Base-by-base conservation (phyloP, 2,888 invertebrate species). In the Drosophila pseudotalamancana region DNA sequence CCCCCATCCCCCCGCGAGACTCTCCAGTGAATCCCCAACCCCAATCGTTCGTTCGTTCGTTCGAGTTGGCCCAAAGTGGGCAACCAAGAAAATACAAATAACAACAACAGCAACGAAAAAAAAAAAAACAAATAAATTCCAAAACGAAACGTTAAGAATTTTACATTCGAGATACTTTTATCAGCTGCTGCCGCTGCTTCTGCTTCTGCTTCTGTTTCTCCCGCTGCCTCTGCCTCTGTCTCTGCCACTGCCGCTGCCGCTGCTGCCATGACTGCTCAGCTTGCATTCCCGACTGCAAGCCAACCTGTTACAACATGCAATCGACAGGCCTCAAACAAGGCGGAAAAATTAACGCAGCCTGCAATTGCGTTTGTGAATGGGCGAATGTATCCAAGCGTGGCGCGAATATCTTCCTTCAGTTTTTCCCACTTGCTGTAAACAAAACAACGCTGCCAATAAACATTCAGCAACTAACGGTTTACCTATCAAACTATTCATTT, bases 281-380 rank as follows among this genome's bases (percentile, higher is more conserved):
- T 54, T 48, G 62, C 76, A 76, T 76, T 74, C 77, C 77, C 77
- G 49, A 31, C 31, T 61, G 25, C 42, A 72, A 67, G 59, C 69
- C 75, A 75, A 77, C 75, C 78, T 75, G 75, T 77, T 75, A 77
- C 61, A 57, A 75, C 75, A 77, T 77, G 78, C 75, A 73, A 77
- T 75, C 75, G 75, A 75, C 75, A 75, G 74, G 77, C 63, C 70
- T 67, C 40, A 69, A 72, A 50, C 75, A 72, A 74, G 59, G 55
- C 75, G 72, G 72, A 72, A 70, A 71, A 57, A 48, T 31, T 14
- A 72, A 40, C 35, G 42, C 54, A 18, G 23, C 27, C 45, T 45
- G 42, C 42, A 61, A 35, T 42, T 43, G 59, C 46, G 34, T 21
- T 32, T 32, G 46, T 43, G 60, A 70, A 60, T 60, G 68, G 43